Percentiles rank a stretch among this genome's conserved stretches.
Evolutionary conservation across 2,797 vertebrate genomes (phyloP).

Genomic region (Sternotherus odoratus): DNA sequence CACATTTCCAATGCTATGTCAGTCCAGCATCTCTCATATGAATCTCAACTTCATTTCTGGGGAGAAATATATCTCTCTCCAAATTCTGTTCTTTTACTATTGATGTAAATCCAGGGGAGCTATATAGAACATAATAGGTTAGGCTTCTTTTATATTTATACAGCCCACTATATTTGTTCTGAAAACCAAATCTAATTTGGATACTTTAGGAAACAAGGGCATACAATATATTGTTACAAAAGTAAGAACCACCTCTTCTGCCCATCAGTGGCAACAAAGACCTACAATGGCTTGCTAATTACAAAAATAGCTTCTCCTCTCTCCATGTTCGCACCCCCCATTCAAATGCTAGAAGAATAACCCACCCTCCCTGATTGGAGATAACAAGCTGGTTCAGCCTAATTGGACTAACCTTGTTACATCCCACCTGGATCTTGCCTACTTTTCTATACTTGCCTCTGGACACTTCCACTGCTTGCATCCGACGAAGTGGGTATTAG

Average conservation of each 20-base stretch:
- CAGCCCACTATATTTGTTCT: background rate
- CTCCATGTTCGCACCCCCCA: no score
- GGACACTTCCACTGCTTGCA: no score
- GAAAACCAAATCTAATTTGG: background rate
- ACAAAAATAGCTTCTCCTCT: no score
- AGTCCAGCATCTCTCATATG: background rate
- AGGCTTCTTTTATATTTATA: background rate
- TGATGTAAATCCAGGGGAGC: constrained; percentile 18
- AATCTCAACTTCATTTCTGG: background rate
- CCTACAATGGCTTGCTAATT: no score
- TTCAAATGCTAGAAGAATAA: no score
- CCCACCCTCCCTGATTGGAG: no score
- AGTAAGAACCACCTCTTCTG: background rate
- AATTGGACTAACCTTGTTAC: no score
- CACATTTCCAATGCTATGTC: background rate
- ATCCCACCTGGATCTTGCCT: no score
- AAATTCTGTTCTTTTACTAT: background rate
- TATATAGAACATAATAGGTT: background rate
- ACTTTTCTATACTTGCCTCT: no score
- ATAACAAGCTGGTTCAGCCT: no score
- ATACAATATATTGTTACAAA: background rate
- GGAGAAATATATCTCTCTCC: background rate
- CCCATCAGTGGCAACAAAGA: background rate
- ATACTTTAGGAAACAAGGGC: no score
- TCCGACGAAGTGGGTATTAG: no score